phyloP scores from a whole-genome alignment of 1,140 invertebrate species.

The Diprion similis region DNA sequence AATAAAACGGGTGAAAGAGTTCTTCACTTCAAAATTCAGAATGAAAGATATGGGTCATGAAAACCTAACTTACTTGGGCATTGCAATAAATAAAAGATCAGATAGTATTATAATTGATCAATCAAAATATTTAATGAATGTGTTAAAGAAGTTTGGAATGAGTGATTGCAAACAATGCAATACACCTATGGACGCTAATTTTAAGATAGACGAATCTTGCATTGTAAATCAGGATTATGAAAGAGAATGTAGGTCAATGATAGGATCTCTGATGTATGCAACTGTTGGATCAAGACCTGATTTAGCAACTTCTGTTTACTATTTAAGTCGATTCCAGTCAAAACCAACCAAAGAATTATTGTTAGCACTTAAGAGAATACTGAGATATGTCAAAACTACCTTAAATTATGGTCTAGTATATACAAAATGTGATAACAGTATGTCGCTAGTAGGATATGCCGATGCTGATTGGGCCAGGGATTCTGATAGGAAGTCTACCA shows the following conservation, averaged over 20 bases:
- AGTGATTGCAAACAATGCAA: constrained; percentile 21
- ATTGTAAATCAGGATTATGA: constrained; percentile 3
- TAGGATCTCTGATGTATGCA: constrained; percentile 41
- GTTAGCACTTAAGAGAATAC: constrained; percentile 30
- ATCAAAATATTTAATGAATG: constrained; percentile 19
- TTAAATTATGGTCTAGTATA: constrained; percentile 14
- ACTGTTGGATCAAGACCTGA: constrained; percentile 34
- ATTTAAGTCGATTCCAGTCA: constrained; percentile 36
- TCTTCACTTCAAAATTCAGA: constrained; percentile 20
- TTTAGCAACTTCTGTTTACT: constrained; percentile 27
- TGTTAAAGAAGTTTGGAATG: constrained; percentile 25
- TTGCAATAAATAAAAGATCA: no score
- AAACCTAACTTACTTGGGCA: no score
- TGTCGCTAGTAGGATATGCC: neutral
- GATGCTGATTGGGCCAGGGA: no score
- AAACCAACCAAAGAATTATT: constrained; percentile 30
- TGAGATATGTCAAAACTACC: constrained; percentile 40
- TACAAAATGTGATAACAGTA: neutral
- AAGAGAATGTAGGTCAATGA: constrained; percentile 30
- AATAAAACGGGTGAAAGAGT: no score
- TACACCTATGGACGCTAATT: constrained; percentile 23
- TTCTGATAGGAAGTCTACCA: no score
- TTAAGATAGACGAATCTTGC: constrained; percentile 6
- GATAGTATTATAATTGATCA: constrained; percentile 19
- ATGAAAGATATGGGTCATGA: constrained; percentile 27